These are phyloP conservation scores for Neuroscelio doddi DNA, from an alignment of 2,888 invertebrate genomes.

Conservation along the genomic window DNA sequence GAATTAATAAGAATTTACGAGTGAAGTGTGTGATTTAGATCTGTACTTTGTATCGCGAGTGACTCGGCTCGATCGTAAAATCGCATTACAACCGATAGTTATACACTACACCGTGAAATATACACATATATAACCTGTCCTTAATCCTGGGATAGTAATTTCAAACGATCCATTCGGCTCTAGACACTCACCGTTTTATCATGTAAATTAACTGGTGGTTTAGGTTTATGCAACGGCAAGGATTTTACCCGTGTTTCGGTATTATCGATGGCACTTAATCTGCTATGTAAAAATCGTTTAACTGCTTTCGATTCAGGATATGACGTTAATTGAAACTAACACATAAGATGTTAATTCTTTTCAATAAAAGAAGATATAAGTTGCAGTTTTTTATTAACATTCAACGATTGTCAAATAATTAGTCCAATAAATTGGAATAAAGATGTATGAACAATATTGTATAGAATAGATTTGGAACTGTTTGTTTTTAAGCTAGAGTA, in stretches of 20 bases:
- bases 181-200: constrained; percentile 25
- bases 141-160: constrained; percentile 39
- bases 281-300: constrained; percentile 15
- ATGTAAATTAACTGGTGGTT: constrained; percentile 29
- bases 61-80: constrained; percentile 35
- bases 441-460: no score
- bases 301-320: neutral
- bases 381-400: no score
- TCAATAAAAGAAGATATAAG: no score
- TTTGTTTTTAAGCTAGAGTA: no score
- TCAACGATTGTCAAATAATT: constrained; percentile 28
- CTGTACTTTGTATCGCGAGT: constrained; percentile 31
- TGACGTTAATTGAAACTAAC: constrained; percentile 19
- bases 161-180: constrained; percentile 35
- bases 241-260: constrained; percentile 4
- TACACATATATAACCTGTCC: constrained; percentile 12
- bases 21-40: constrained; percentile 35
- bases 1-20: constrained; percentile 42
- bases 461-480: no score
- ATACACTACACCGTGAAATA: constrained; percentile 18
- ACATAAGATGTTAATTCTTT: no score
- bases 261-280: constrained; percentile 22
- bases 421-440: no score
- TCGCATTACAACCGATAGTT: constrained; percentile 38
- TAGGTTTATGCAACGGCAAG: neutral